These are phyloP conservation scores for Boulengeromyrus knoepffleri DNA, from an alignment of 2,113 vertebrate genomes.

Conservation along the genomic window DNA sequence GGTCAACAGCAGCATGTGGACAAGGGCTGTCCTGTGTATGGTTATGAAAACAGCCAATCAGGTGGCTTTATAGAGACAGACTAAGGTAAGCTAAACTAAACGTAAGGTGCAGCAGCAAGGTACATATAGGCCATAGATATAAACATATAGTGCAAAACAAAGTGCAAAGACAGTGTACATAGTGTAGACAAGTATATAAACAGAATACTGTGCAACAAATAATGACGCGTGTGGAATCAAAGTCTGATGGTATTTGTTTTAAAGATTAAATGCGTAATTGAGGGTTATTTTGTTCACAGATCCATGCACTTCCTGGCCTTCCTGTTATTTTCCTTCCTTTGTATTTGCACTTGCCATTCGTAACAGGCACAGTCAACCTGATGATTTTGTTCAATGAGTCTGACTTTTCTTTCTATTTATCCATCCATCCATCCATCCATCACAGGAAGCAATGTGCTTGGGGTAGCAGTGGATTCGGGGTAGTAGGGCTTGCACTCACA, in stretches of 20 bases:
- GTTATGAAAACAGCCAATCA: not conserved
- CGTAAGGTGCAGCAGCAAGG: not conserved
- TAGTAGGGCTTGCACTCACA: not conserved
- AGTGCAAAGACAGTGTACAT: not conserved
- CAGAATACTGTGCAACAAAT: not conserved
- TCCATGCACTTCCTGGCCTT: not conserved
- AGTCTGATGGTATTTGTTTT: not conserved
- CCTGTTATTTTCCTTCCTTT: not conserved
- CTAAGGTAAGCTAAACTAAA: not conserved
- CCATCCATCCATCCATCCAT: not conserved
- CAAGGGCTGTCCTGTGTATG: not conserved
- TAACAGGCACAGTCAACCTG: not conserved
- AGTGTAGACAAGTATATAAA: not conserved
- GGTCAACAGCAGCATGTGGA: not conserved
- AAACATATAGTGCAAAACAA: not conserved
- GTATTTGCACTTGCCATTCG: not conserved
- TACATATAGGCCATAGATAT: not conserved
- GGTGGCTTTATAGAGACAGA: not conserved
- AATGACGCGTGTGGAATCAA: not conserved
- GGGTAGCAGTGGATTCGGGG: not conserved
- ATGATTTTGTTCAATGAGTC: not conserved
- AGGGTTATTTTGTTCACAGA: not conserved
- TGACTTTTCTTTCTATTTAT: not conserved
- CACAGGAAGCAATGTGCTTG: not conserved
- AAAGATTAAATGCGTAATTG: not conserved